phyloP scores from a whole-genome alignment of 2,113 vertebrate genomes.

The Semnornis frantzii region DNA sequence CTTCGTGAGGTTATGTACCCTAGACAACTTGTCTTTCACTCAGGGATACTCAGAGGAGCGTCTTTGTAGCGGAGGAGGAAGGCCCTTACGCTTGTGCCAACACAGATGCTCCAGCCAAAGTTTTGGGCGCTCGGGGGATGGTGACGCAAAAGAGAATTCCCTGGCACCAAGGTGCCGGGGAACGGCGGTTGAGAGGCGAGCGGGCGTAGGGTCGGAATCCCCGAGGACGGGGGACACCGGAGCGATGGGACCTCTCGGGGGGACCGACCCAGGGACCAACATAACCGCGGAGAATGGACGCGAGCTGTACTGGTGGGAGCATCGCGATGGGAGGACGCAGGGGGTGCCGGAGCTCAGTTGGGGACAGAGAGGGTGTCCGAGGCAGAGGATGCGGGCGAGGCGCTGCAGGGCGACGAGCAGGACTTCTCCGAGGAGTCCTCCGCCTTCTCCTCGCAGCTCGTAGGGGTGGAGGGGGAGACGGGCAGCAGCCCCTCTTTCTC shows the following conservation, averaged over 20 bases:
- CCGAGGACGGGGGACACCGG: background rate
- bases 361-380: conserved; percentile 85
- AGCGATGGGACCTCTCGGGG: background rate
- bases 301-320: background rate
- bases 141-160: background rate
- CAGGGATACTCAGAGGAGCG: background rate
- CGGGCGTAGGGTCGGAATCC: background rate
- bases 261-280: background rate
- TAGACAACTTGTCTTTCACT: conserved; percentile 34
- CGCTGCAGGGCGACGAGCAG: conserved; percentile 86
- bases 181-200: background rate
- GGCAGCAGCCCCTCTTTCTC: conserved; percentile 93
- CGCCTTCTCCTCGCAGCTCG: conserved; percentile 84
- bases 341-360: conserved; percentile 72
- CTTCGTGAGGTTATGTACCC: conserved; percentile 59
- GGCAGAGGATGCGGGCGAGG: conserved; percentile 88
- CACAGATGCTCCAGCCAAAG: conserved; percentile 17
- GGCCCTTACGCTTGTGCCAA: background rate
- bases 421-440: conserved; percentile 93
- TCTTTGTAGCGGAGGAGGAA: background rate
- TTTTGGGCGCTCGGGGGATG: rapidly evolving
- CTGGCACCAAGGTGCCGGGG: background rate
- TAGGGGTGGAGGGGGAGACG: conserved; percentile 80
- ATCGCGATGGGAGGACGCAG: background rate
- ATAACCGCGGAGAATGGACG: background rate